These are phyloP conservation scores for Chloropsis cyanopogon DNA, from an alignment of 2,113 vertebrate genomes.

Conservation along the genomic window DNA sequence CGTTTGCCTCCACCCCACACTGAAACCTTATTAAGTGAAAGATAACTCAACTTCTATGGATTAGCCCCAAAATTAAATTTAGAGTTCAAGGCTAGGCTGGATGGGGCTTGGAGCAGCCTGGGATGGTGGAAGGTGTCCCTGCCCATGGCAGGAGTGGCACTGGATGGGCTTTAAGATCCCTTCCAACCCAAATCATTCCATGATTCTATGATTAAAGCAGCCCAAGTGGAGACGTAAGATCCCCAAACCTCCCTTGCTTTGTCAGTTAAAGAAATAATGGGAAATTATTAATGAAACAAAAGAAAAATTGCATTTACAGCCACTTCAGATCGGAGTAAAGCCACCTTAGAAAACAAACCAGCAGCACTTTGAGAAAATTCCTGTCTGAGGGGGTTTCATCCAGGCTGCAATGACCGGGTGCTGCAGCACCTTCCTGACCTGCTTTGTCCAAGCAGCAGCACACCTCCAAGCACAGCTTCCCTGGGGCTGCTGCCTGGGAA, in stretches of 20 bases:
- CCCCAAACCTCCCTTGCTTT: not conserved
- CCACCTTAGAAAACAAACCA: not conserved
- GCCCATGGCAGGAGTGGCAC: not conserved
- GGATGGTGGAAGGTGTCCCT: not conserved
- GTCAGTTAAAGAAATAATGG: not conserved
- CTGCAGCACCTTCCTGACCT: not conserved
- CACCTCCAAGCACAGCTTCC: not conserved
- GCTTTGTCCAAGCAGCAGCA: not conserved
- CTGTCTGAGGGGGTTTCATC: not conserved
- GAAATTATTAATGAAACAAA: not conserved
- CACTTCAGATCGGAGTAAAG: not conserved
- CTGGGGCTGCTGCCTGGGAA: not conserved
- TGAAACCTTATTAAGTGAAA: not conserved
- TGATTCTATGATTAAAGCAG: not conserved
- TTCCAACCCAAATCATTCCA: not conserved
- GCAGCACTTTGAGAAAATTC: not conserved
- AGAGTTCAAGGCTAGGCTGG: not conserved
- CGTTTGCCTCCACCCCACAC: fast-evolving
- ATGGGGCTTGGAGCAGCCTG: not conserved
- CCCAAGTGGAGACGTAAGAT: not conserved
- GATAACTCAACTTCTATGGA: not conserved
- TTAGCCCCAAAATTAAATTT: not conserved
- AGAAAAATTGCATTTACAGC: not conserved
- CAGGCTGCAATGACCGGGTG: fast-evolving
- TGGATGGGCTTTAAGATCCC: not conserved